Evolutionary conservation across 2,113 vertebrate species (phyloP).

Genomic region (Aythya baeri): DNA sequence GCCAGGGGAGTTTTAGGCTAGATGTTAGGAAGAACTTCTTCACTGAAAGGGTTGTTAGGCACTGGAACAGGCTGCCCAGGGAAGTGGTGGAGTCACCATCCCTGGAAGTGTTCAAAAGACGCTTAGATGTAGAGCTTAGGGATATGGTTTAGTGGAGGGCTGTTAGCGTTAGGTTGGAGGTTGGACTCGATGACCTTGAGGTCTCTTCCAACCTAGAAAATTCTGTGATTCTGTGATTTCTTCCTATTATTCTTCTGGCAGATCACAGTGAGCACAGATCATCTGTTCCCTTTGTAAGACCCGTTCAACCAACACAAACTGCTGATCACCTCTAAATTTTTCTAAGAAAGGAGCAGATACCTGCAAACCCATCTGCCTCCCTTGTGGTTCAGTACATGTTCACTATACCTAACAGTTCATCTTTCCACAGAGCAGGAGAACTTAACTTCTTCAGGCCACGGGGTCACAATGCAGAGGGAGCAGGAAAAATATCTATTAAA

Average conservation of each 20-base stretch:
- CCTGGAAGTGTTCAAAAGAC: too few species aligned
- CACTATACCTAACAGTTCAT: background rate
- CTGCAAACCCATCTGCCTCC: background rate
- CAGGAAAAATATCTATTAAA: background rate
- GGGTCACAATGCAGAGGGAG: background rate
- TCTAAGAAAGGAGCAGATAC: background rate
- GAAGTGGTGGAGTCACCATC: too few species aligned
- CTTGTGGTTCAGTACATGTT: accelerated
- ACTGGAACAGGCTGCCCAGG: too few species aligned
- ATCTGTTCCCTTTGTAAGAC: background rate
- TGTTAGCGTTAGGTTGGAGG: too few species aligned
- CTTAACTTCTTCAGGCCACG: background rate
- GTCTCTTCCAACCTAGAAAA: too few species aligned
- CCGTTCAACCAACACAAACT: background rate
- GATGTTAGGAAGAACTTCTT: too few species aligned
- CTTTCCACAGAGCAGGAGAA: background rate
- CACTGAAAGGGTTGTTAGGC: too few species aligned
- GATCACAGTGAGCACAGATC: background rate
- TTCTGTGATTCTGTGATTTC: too few species aligned
- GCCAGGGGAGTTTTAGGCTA: too few species aligned
- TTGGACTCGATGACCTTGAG: too few species aligned
- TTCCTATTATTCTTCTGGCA: background rate
- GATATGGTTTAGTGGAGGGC: too few species aligned
- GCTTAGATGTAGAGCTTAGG: too few species aligned
- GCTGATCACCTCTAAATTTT: background rate